These are phyloP conservation scores for Torymus tubicola DNA, from an alignment of 2,888 invertebrate species.

Conservation along the genomic window DNA sequence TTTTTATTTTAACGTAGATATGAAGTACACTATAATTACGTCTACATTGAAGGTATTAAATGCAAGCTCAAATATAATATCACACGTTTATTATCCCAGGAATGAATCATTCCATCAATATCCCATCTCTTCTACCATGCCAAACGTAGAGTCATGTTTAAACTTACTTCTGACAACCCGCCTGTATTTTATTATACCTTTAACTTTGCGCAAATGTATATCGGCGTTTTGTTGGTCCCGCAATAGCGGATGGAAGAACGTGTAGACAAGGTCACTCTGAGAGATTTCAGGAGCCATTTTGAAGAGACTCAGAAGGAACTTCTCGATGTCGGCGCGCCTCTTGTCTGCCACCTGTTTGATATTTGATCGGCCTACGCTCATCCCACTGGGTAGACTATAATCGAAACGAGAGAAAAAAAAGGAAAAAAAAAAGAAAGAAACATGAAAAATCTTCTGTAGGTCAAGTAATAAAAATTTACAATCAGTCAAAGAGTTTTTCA, in stretches of 20 bases:
- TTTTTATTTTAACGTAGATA: no score
- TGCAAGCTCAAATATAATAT: neutral
- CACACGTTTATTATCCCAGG: no score
- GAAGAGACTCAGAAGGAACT: slow-evolving; percentile 91
- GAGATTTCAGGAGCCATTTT: slow-evolving; percentile 94
- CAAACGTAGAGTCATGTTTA: no score
- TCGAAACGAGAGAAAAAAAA: no score
- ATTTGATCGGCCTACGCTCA: slow-evolving; percentile 94
- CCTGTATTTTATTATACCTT: slow-evolving; percentile 79
- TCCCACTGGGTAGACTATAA: slow-evolving; percentile 83
- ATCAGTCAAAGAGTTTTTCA: slow-evolving; percentile 8
- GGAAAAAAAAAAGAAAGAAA: no score
- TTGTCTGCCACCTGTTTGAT: slow-evolving; percentile 96
- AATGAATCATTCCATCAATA: no score
- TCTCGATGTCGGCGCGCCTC: slow-evolving; percentile 91
- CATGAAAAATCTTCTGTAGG: no score
- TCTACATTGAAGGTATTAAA: neutral
- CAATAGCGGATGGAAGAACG: slow-evolving; percentile 97
- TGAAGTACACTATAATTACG: no score
- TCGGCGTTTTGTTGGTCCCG: slow-evolving; percentile 95
- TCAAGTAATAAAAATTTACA: neutral
- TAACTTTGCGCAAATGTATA: slow-evolving; percentile 86
- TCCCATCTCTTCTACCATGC: no score
- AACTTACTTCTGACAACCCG: no score
- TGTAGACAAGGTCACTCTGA: slow-evolving; percentile 97